These are phyloP conservation scores for Nymphalis c-album DNA, from an alignment of 2,888 invertebrate genomes.

Conservation along the genomic window DNA sequence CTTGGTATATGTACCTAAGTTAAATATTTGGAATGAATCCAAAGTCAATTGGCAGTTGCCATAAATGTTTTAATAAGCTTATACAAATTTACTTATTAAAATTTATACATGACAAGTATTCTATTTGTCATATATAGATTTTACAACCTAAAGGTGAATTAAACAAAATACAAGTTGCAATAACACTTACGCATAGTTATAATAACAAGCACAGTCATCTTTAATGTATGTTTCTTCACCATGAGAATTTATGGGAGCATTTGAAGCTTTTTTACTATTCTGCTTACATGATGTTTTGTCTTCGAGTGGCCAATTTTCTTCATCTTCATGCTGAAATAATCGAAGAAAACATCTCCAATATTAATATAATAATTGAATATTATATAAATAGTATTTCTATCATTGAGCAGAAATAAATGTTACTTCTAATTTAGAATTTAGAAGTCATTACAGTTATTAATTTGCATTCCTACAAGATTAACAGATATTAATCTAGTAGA, in stretches of 20 bases:
- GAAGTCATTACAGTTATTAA: too few relatives aligned
- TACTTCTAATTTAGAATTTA: too few relatives aligned
- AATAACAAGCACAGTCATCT: slow-evolving; percentile 78
- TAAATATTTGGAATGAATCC: slow-evolving; percentile 20
- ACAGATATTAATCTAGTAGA: too few relatives aligned
- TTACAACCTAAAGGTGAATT: background rate
- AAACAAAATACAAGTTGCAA: background rate
- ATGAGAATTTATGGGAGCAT: slow-evolving; percentile 46
- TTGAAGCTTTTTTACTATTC: slow-evolving; percentile 55
- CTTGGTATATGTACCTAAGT: background rate
- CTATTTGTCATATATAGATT: too few relatives aligned
- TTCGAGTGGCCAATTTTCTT: slow-evolving; percentile 70
- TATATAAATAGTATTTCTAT: background rate
- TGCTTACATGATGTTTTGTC: slow-evolving; percentile 63
- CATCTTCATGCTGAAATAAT: slow-evolving; percentile 68
- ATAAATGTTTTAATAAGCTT: background rate
- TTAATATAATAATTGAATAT: too few relatives aligned
- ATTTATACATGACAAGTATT: background rate
- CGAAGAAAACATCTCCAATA: background rate
- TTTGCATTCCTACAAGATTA: too few relatives aligned
- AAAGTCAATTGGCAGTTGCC: slow-evolving; percentile 18
- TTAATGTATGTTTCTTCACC: slow-evolving; percentile 60
- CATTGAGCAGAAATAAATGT: background rate
- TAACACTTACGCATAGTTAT: slow-evolving; percentile 55
- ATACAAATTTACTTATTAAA: background rate